Conservation (phyloP, 2,113 vertebrate genomes). For the Bubalus kerabau region DNA sequence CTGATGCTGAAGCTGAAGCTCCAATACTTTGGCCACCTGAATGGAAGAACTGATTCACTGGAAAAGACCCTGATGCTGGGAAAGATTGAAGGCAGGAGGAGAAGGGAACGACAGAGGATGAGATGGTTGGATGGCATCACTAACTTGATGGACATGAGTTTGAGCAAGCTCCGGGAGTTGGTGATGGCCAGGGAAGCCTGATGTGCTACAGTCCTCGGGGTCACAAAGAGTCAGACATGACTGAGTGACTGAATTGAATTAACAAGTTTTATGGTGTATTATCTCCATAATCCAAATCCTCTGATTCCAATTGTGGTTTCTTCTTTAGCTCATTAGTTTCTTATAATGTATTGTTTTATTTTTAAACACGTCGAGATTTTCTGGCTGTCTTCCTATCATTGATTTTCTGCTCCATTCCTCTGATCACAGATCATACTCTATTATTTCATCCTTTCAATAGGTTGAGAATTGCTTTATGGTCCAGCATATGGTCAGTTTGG, state of each 20-base stretch:
- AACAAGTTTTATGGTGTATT: background rate
- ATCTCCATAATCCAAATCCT: background rate
- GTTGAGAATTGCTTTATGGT: background rate
- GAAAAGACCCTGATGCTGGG: background rate
- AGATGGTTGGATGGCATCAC: background rate
- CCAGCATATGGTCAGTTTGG: background rate
- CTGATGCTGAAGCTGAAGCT: background rate
- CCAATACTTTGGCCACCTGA: background rate
- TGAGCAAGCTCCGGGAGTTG: background rate
- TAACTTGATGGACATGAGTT: background rate
- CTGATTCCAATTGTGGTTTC: background rate
- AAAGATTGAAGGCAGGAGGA: background rate
- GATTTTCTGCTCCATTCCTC: background rate
- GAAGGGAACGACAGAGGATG: background rate
- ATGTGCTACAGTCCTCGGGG: background rate
- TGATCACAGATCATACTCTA: background rate
- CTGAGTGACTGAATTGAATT: background rate
- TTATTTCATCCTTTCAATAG: background rate
- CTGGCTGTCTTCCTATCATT: background rate
- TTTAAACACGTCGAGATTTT: background rate
- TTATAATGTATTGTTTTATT: background rate
- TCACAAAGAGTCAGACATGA: accelerated
- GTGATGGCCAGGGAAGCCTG: background rate
- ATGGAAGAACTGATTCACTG: background rate
- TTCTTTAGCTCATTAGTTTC: background rate